Percentiles rank a stretch among this genome's conserved stretches.
Evolutionary conservation across 1,140 invertebrate genomes (phyloP).

Genomic region (Pseudomyrmex cubaensis): DNA sequence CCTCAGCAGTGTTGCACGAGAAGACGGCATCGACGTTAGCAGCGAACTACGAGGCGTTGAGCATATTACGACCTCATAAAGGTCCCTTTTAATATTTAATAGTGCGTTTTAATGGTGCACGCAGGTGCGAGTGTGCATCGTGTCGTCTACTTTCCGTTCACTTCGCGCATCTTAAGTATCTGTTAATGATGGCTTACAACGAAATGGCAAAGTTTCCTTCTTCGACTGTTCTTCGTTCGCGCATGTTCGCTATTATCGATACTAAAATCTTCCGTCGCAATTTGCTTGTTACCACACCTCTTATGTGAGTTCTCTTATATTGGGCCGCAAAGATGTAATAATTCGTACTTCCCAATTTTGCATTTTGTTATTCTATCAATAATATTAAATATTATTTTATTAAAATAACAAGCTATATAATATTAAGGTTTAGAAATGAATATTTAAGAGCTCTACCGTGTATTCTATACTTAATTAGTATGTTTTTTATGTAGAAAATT

Average conservation of each 20-base stretch:
- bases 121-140: constrained; percentile 66
- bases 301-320: constrained; percentile 15
- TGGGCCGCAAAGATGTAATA: too few relatives aligned
- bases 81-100: constrained; percentile 60
- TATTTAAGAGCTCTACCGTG: too few relatives aligned
- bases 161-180: constrained; percentile 53
- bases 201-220: constrained; percentile 54
- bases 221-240: constrained; percentile 34
- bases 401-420: too few relatives aligned
- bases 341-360: too few relatives aligned
- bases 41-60: constrained; percentile 57
- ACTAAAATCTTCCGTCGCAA: not conserved
- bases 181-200: constrained; percentile 62
- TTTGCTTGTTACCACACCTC: constrained; percentile 6
- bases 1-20: constrained; percentile 9
- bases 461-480: too few relatives aligned
- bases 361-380: too few relatives aligned
- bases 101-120: constrained; percentile 63
- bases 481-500: too few relatives aligned
- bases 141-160: constrained; percentile 62
- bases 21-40: constrained; percentile 30
- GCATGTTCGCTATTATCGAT: constrained; percentile 14
- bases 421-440: too few relatives aligned
- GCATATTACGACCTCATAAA: constrained; percentile 58
- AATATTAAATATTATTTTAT: too few relatives aligned